Evolutionary conservation across 2,888 invertebrate species (phyloP), one percentile per base, ranked within the genome.

Genomic region (Mimas tiliae): DNA sequence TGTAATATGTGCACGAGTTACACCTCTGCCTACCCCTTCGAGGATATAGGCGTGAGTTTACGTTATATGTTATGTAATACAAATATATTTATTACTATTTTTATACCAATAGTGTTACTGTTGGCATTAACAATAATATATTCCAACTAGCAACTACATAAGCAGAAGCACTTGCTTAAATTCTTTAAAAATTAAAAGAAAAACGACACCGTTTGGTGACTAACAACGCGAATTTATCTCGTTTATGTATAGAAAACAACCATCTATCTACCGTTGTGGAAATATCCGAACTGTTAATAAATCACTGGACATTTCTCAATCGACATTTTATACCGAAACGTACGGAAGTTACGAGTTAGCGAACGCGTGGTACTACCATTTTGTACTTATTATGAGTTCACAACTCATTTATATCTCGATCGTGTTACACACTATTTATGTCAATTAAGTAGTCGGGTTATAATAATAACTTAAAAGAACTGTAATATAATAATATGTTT

Each of bases 321-420:
- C 81, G 84, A 84, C 82, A 76, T 85, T 88, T 86, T 86, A 82
- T 83, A 86, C 81, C 81, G 79, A 83, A 86, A 82, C 80, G 77
- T 77, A 75, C 80, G 81, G 81, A 83, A 84, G 83, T 83, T 81
- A 78, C 77, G 73, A 74, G 77, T 81, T 81, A 77, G 76, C 76
- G 69, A 71, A 77, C 77, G 62, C 64, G 69, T 65, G 68, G 33
- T 45, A 63, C 47, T 66, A 19, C n/a, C 19, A 65, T 62, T 58
- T 66, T 33, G 64, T 27, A 45, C 65, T 62, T 72, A 80, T 80
- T 70, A 78, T 55, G 55, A 64, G 62, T 66, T 27, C 16, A 12
- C 34, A 72, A 72, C 65, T 79, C 74, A 74, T 71, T 65, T 67
- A 48, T 47, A 67, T 66, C 65, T 70, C 66, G 66, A 68, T 69